Conservation (phyloP, 1,140 invertebrate genomes). For the Anagrus nilaparvatae region DNA sequence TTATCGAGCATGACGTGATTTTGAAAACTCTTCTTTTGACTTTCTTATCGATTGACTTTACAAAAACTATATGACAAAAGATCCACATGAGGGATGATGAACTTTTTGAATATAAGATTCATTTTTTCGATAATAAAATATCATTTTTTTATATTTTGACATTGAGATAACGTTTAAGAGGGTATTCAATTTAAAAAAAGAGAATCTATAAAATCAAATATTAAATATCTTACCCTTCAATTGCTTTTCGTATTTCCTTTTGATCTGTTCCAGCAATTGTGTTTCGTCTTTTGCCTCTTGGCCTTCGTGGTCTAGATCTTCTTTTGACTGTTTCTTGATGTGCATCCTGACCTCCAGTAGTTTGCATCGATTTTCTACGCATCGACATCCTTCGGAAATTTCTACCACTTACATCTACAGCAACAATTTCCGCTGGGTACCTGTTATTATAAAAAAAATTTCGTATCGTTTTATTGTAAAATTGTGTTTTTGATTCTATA, state of each 20-base stretch:
- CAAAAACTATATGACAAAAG: too few relatives aligned
- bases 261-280: conserved; percentile 82
- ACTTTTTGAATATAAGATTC: background rate
- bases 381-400: conserved; percentile 79
- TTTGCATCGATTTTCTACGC: conserved; percentile 65
- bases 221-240: conserved; percentile 70
- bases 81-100: too few relatives aligned
- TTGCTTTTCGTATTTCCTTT: conserved; percentile 71
- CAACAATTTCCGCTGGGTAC: conserved; percentile 77
- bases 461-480: background rate
- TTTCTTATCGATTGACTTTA: too few relatives aligned
- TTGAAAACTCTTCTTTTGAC: too few relatives aligned
- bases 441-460: conserved; percentile 36
- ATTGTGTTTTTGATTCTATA: too few relatives aligned
- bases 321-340: conserved; percentile 55
- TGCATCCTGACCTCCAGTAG: conserved; percentile 26
- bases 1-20: conserved; percentile 26
- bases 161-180: too few relatives aligned
- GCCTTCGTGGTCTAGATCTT: conserved; percentile 60
- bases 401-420: conserved; percentile 75
- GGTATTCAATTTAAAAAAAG: too few relatives aligned
- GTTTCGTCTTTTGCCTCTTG: conserved; percentile 72
- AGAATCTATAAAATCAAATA: too few relatives aligned
- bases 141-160: too few relatives aligned
- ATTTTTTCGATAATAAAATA: too few relatives aligned